Evolutionary conservation across 2,113 vertebrate genomes (phyloP).

Genomic region (Ophthalmolycus amberensis): DNA sequence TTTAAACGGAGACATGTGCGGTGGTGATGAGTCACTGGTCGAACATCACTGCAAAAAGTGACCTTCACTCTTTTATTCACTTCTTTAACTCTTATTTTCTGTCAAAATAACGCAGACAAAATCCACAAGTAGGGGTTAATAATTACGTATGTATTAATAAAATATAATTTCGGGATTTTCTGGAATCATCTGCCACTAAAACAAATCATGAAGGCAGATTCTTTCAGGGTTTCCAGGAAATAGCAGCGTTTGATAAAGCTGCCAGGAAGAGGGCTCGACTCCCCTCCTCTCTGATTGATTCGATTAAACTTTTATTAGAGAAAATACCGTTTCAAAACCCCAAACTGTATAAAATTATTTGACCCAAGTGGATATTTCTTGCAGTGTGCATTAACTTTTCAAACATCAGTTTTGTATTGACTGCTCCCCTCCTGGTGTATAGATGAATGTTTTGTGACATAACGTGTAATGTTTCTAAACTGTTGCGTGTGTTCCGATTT

Average conservation of each 20-base stretch:
- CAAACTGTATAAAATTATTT: not conserved
- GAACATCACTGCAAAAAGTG: slow-evolving; percentile 29
- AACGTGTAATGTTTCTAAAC: not conserved
- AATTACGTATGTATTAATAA: not conserved
- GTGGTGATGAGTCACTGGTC: slow-evolving; percentile 42
- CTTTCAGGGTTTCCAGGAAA: not conserved
- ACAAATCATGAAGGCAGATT: not conserved
- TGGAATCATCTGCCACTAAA: not conserved
- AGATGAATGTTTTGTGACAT: not conserved
- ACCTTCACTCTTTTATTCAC: not conserved
- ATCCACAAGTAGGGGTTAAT: rapidly evolving
- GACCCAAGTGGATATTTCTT: slow-evolving; percentile 45
- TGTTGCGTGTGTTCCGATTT: slow-evolving; percentile 38
- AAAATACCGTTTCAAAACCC: not conserved
- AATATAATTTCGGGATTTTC: slow-evolving; percentile 4
- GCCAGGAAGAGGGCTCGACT: not conserved
- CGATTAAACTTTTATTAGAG: not conserved
- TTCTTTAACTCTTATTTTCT: not conserved
- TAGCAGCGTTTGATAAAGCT: not conserved
- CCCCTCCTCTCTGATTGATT: not conserved
- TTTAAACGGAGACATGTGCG: slow-evolving; percentile 45
- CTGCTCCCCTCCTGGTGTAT: not conserved
- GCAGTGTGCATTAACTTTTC: slow-evolving; percentile 35
- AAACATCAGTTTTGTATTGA: not conserved
- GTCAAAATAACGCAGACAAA: not conserved